phyloP scores from a whole-genome alignment of 2,888 invertebrate genomes.

The Petrophora chlorosata region DNA sequence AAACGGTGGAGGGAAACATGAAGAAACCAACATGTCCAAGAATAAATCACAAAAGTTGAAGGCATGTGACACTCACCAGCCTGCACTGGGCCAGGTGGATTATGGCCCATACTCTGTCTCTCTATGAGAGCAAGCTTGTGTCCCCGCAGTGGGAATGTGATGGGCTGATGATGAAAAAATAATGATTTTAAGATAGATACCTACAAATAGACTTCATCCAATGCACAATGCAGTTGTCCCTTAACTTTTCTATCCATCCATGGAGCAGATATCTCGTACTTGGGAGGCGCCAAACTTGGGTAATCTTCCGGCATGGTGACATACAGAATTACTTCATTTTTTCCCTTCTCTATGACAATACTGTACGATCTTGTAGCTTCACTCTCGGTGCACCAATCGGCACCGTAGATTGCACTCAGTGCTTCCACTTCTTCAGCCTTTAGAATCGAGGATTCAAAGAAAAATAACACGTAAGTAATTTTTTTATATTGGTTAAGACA shows the following conservation, averaged over 20 bases:
- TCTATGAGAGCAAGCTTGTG: too few species aligned
- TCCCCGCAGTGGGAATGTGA: too few species aligned
- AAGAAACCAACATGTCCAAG: too few species aligned
- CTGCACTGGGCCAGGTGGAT: too few species aligned
- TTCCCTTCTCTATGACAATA: slow-evolving; percentile 80
- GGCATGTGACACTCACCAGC: too few species aligned
- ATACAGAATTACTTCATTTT: slow-evolving; percentile 82
- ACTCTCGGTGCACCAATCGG: slow-evolving; percentile 86
- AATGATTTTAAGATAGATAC: slow-evolving; percentile 46
- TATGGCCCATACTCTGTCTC: too few species aligned
- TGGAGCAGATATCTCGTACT: slow-evolving; percentile 88
- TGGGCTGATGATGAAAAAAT: neutral
- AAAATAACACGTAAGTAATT: neutral
- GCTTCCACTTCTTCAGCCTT: slow-evolving; percentile 90
- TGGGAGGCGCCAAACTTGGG: slow-evolving; percentile 86
- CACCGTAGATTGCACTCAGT: slow-evolving; percentile 87
- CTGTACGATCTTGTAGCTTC: slow-evolving; percentile 82
- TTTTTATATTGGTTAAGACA: neutral
- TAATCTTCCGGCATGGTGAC: slow-evolving; percentile 86
- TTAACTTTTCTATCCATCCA: slow-evolving; percentile 86
- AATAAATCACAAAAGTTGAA: too few species aligned
- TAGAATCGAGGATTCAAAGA: slow-evolving; percentile 17
- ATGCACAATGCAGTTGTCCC: slow-evolving; percentile 75
- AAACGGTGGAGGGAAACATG: too few species aligned
- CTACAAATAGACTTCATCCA: slow-evolving; percentile 88